Evolutionary conservation across 2,797 vertebrate species (phyloP), one percentile per base, ranked within the genome.

Genomic region (Myioborus miniatus): DNA sequence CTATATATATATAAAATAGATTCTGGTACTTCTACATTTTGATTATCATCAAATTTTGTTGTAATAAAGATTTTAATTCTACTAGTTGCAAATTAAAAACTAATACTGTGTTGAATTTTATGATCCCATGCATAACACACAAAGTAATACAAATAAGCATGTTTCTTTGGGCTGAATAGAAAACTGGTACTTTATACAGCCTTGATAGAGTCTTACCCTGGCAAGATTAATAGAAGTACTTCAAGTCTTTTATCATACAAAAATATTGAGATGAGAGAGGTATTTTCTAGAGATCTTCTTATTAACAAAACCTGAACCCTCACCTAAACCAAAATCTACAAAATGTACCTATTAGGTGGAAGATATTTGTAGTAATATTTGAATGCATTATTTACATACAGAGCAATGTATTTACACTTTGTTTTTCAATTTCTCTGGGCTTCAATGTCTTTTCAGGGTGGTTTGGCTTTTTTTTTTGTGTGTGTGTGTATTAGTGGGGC

Each of bases 31-130:
- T 80, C 62, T 92, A 16, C 9, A 79, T 87, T 36, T 85, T 79
- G 32, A 80, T 87, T 83, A 86, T 3, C 7, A 67, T 60, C 15
- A 82, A 47, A 72, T 63, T 63, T 82, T 74, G 8, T 86, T 90
- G 55, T 58, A 93, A 19, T 69, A 30, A 91, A 71, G 9, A 36
- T 8, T 72, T 95, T 89, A 87, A 90, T 83, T 81, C 19, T 47
- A 4, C 17, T 14, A 29, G 60, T 84, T 60, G 50, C 90, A 94
- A 94, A 95, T 37, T 71, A 86, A 41, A 50, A 44, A 36, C 76
- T 80, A 90, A 85, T 83, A 70, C 84, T 86, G 11, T 72, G 24
- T 41, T 78, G 23, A 8, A 6, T 37, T 90, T 91, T 77, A 55
- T 65, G n/a, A 69, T 77, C 41, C 16, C 17, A 44, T 67, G 49